Percentiles rank a stretch among this genome's conserved stretches.
Conservation (phyloP, 2,797 vertebrate species). For the Anas capensis region DNA sequence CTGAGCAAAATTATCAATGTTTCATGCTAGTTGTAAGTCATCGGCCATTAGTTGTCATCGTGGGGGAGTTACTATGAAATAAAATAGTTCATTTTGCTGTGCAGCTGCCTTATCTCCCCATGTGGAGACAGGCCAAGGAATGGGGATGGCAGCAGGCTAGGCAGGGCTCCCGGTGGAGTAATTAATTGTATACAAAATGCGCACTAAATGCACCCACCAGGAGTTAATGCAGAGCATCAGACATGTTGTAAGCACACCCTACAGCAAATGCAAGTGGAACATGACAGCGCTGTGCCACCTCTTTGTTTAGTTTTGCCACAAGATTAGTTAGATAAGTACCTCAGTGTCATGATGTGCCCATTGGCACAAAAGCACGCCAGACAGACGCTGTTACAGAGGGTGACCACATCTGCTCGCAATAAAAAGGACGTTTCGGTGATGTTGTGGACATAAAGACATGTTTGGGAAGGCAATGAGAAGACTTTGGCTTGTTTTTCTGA, state of each 20-base stretch:
- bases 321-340: constrained; percentile 82
- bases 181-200: not conserved
- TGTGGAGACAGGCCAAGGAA: not conserved
- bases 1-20: not conserved
- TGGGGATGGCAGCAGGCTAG: not conserved
- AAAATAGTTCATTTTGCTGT: not conserved
- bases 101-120: not conserved
- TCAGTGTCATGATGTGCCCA: constrained; percentile 97
- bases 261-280: not conserved
- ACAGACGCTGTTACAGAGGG: constrained; percentile 91
- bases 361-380: constrained; percentile 98
- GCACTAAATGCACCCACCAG: not conserved
- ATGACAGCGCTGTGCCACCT: not conserved
- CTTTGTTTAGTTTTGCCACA: constrained; percentile 48
- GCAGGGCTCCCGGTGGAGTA: not conserved
- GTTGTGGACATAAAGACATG: constrained; percentile 95
- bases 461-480: constrained; percentile 95
- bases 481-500: constrained; percentile 99
- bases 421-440: constrained; percentile 98
- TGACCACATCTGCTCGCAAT: constrained; percentile 91
- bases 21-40: not conserved
- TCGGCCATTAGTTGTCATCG: not conserved
- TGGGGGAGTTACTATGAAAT: not conserved
- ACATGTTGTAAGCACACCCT: not conserved
- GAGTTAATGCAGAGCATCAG: not conserved